Evolutionary conservation across 2,888 invertebrate species (phyloP), one percentile per base, ranked within the genome.

Genomic region (Drosophila affinis): DNA sequence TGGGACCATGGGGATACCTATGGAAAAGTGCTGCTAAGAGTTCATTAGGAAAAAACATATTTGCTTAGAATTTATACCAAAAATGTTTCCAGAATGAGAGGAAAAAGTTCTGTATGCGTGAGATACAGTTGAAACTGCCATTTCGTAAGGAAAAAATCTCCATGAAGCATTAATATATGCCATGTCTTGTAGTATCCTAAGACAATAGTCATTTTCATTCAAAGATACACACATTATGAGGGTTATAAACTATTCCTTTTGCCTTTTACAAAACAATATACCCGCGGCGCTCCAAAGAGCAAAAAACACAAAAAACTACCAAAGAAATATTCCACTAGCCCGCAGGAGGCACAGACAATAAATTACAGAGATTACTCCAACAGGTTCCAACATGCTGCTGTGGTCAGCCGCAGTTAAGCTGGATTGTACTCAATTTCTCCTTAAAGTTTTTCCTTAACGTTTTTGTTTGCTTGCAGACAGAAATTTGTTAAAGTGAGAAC

Each of bases 381-480:
- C 68, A 72, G 62, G 81, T 81, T 81, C 76, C 46, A 45, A 65
- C 78, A 78, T 62, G 75, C 48, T 81, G n/a, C 45, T 58, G 57
- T 63, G 47, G 62, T 79, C 32, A 65, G 62, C 62, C 60, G 10
- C 34, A 27, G 21, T 9, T 34, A 64, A 53, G 64, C 69, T 53
- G 44, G 32, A 39, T 68, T 56, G 60, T 72, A 67, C 63, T 73
- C 39, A 64, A 21, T 24, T 49, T 63, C 52, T 21, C 45, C 9
- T 71, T 57, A 9, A 55, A 48, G 59, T 58, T 61, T 53, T 49
- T 51, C 58, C 34, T 53, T 64, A 4, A 24, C 3, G 5, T 5
- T 24, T 4, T 24, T 24, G n/a, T 24, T 5, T 24, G 24, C 24
- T 65, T 77, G 53, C 21, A 53, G 70, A 44, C 62, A 69, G 44